Conservation (phyloP, 1,140 invertebrate species). For the Tachypleus tridentatus region DNA sequence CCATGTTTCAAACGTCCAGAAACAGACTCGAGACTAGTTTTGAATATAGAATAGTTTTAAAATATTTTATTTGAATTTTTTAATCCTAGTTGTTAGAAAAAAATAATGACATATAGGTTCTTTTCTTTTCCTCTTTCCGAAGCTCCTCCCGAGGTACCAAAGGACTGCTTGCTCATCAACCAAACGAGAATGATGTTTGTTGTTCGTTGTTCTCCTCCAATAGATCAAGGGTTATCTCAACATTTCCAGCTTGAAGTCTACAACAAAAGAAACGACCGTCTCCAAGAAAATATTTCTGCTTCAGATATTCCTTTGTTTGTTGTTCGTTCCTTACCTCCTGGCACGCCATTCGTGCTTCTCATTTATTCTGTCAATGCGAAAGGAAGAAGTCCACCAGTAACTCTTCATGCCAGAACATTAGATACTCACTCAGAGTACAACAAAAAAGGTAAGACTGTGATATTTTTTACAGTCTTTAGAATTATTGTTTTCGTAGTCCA, state of each 20-base stretch:
- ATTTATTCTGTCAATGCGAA: constrained; percentile 57
- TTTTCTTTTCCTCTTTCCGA: no score
- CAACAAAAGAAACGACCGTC: constrained; percentile 32
- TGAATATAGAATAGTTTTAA: no score
- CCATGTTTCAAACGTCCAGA: no score
- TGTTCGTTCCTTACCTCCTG: constrained; percentile 21
- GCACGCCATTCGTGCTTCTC: constrained; percentile 19
- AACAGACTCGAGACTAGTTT: no score
- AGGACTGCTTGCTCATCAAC: constrained; percentile 72
- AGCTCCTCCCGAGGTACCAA: constrained; percentile 54
- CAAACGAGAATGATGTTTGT: constrained; percentile 64
- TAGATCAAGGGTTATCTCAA: constrained; percentile 66
- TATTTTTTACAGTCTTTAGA: no score
- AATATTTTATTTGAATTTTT: no score
- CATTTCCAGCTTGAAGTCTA: constrained; percentile 68
- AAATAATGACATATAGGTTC: no score
- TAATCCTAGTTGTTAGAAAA: no score
- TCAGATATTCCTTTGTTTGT: constrained; percentile 21
- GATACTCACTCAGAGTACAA: no score
- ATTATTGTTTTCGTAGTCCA: no score
- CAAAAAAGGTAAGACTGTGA: no score
- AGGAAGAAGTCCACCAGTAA: constrained; percentile 41
- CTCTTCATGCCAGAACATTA: no score
- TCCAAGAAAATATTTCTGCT: constrained; percentile 19
- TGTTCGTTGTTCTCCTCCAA: constrained; percentile 59